A percentile compares a stretch with the other conserved stretches of the same genome.
These are phyloP conservation scores for Eristalis intricaria DNA, from an alignment of 2,888 invertebrate species.

Conservation along the genomic window DNA sequence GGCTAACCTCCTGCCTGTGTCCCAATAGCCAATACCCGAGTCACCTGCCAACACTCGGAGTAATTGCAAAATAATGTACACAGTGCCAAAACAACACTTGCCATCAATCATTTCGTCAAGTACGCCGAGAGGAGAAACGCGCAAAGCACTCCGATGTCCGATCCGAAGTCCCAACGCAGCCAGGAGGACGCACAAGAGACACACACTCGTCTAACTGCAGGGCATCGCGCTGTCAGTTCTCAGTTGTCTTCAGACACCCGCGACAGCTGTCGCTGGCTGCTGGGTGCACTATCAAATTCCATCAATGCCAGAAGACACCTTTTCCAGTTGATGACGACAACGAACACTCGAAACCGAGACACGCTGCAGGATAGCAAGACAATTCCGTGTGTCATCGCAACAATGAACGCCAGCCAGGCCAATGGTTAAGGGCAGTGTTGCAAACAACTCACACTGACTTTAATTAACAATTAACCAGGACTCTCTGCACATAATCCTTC, in stretches of 20 bases:
- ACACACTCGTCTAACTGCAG: slow-evolving; percentile 44
- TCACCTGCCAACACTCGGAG: slow-evolving; percentile 58
- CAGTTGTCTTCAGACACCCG: slow-evolving; percentile 39
- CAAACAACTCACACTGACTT: slow-evolving; percentile 59
- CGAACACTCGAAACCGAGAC: slow-evolving; percentile 32
- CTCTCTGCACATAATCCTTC: slow-evolving; percentile 52
- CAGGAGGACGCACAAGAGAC: slow-evolving; percentile 39
- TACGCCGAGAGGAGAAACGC: slow-evolving; percentile 17
- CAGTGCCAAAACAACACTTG: slow-evolving; percentile 30
- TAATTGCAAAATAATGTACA: slow-evolving; percentile 66
- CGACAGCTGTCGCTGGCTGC: slow-evolving; percentile 60
- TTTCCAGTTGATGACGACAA: slow-evolving; percentile 12
- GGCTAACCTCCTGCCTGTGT: slow-evolving; percentile 29
- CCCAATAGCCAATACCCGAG: slow-evolving; percentile 3
- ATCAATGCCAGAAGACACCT: slow-evolving; percentile 65
- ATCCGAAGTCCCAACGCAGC: slow-evolving; percentile 37
- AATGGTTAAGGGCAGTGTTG: slow-evolving; percentile 23
- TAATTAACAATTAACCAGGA: slow-evolving; percentile 67
- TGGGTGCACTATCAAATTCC: slow-evolving; percentile 63
- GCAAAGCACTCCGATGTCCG: slow-evolving; percentile 24
- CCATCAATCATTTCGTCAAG: slow-evolving; percentile 71
- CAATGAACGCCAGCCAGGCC: slow-evolving; percentile 17
- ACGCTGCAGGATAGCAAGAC: slow-evolving; percentile 44
- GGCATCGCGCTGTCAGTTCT: slow-evolving; percentile 57
- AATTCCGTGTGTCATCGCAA: slow-evolving; percentile 48